Percentiles rank a stretch among this genome's conserved stretches.
Evolutionary conservation across 2,113 vertebrate species (phyloP).

Genomic region (Percopsis transmontana): DNA sequence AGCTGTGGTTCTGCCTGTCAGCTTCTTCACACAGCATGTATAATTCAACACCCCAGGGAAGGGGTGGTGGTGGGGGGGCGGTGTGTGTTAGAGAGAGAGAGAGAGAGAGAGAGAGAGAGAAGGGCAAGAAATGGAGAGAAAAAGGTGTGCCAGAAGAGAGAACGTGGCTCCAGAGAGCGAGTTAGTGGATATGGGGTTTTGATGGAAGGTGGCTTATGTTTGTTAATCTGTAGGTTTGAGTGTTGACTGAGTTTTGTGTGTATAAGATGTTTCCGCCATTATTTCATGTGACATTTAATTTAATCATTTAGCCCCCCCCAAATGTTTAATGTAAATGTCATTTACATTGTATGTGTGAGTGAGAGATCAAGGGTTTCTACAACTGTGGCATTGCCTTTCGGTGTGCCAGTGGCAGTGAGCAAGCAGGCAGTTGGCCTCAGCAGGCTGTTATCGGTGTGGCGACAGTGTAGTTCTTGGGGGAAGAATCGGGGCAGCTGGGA

Average conservation of each 20-base stretch:
- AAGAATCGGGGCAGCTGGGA: neutral
- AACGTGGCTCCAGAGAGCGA: neutral
- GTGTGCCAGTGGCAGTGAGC: conserved; percentile 14
- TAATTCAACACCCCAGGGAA: conserved; percentile 64
- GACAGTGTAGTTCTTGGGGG: conserved; percentile 20
- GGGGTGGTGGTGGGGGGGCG: conserved; percentile 2
- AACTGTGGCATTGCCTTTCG: conserved; percentile 7
- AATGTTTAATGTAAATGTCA: too few species aligned
- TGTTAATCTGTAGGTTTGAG: neutral
- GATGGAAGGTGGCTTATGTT: neutral
- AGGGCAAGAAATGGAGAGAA: conserved; percentile 5
- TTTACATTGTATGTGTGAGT: conserved; percentile 6
- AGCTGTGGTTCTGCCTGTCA: conserved; percentile 67
- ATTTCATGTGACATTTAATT: neutral
- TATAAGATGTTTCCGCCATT: neutral
- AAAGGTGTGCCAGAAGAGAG: conserved; percentile 15
- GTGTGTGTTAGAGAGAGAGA: conserved; percentile 12
- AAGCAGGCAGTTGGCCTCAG: conserved; percentile 28
- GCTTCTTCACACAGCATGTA: conserved; percentile 64
- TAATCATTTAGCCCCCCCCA: too few species aligned
- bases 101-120: neutral
- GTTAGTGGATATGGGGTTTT: neutral
- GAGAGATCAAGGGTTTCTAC: conserved; percentile 15
- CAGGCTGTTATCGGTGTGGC: conserved; percentile 53
- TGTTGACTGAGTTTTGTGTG: neutral